Base-by-base conservation (phyloP, 2,888 invertebrate genomes). In the Ditylenchus weischeri region DNA sequence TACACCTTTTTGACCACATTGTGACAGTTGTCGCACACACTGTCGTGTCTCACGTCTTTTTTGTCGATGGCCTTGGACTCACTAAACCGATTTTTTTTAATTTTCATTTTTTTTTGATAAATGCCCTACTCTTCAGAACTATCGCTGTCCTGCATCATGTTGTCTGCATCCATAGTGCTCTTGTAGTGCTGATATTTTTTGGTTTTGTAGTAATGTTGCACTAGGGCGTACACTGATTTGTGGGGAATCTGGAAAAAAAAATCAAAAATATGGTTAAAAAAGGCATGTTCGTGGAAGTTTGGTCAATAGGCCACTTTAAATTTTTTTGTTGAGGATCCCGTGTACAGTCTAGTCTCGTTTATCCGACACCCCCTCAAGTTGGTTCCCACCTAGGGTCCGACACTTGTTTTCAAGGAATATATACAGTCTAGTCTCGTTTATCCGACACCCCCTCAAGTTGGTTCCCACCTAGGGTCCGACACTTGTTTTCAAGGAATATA, bases 171-270 rank as follows among this genome's bases (percentile, higher is more conserved):
- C 7, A 48, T 57, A 5, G 38, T 38, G 48, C 67, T 59, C 54
- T 66, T 65, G 60, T 69, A 71, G 21, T 66, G 59, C 66, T 71
- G 70, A 13, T 65, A 49, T 38, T 71, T 71, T 59, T 71, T 71
- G 19, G 71, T 70, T 13, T 58, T 58, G 49, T 71, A 71, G 48
- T 71, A 71, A 18, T 71, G 70, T 21, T 64, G 58, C 13, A 71
- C 63, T n/a, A 71, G 54, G 4, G 66, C 62, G 3, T 23, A 62
- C 59, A 71, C 57, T 13, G 62, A 21, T 50, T 71, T 71, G 60
- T 71, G 70, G 3, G 71, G 62, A 43, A 71, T 23, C 69, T 70
- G 21, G 13, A 65, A 61, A n/a, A 36, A n/a, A n/a, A n/a, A n/a
- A n/a, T n/a, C n/a, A n/a, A n/a, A n/a, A n/a, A n/a, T n/a, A 29